Base-by-base conservation (phyloP, 2,888 invertebrate genomes). In the Lycophotia porphyrea region DNA sequence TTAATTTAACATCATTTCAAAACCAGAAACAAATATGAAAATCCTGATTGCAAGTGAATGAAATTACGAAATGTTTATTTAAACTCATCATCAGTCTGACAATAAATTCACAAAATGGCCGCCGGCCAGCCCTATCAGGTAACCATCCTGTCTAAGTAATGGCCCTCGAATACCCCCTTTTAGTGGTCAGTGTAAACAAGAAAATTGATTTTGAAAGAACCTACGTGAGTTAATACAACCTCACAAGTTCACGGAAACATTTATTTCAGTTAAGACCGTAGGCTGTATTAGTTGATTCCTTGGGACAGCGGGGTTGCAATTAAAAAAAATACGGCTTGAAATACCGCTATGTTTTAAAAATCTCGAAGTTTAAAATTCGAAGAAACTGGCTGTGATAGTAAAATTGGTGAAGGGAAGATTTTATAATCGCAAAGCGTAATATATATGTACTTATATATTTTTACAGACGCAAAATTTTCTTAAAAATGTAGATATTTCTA, bases 121-220 rank as follows among this genome's bases (percentile, higher is more conserved):
- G 49, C 60, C n/a, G 18, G 74, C n/a, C 81, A 85, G 44, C 83
- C 83, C 83, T 83, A 69, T 49, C 67, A 71, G 58, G 68, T 71
- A 81, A 74, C 68, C 82, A 85, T 85, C 83, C 80, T 76, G 86
- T 73, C 92, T 94, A 93, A 94, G 92, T 94, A 93, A 94, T 92
- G 93, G 91, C 88, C 89, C 84, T 84, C 87, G 90, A 91, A 93
- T 92, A 93, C 92, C 92, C 83, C 93, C 92, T 90, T 91, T 92
- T 93, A 94, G 91, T 91, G 92, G 90, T 92, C 93, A 93, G 93
- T 93, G 93, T 94, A 95, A 95, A 95, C 94, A 95, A 92, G 95
- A 93, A 95, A 96, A 96, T 96, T 96, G 95, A 96, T 95, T 96
- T 94, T 94, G 92, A 94, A 93, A 85, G 93, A 92, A 93, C 88